phyloP scores from a whole-genome alignment of 1,140 invertebrate genomes.

The Papilio helenus region DNA sequence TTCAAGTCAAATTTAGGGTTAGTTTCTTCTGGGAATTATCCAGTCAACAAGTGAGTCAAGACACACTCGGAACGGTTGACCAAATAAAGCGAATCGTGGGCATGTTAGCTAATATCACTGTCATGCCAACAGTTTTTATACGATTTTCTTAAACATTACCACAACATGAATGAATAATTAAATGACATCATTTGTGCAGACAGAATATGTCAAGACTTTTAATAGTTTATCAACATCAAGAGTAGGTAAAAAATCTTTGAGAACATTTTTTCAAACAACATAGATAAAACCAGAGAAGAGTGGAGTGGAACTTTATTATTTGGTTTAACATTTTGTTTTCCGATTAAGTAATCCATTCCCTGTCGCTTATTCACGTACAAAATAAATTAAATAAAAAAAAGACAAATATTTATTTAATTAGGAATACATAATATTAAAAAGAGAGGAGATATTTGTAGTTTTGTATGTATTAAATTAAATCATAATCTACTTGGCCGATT shows the following conservation, averaged over 20 bases:
- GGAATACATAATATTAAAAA: too few species aligned
- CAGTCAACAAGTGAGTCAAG: slow-evolving; percentile 14
- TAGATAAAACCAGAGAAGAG: too few species aligned
- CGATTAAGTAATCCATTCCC: too few species aligned
- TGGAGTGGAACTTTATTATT: too few species aligned
- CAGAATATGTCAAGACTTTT: neutral
- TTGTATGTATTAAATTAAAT: too few species aligned
- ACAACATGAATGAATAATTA: slow-evolving; percentile 18
- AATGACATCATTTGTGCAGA: neutral
- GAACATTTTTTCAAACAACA: neutral
- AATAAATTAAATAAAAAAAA: too few species aligned
- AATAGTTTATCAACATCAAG: neutral
- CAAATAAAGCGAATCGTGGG: neutral
- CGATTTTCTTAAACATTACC: neutral
- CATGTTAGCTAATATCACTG: neutral
- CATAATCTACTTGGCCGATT: too few species aligned
- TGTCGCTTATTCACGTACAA: too few species aligned
- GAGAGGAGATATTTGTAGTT: too few species aligned
- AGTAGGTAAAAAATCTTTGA: neutral
- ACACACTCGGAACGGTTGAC: neutral
- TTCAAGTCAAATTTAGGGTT: neutral
- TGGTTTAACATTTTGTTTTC: too few species aligned
- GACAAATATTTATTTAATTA: too few species aligned
- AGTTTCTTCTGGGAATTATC: slow-evolving; percentile 3
- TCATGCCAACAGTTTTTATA: slow-evolving; percentile 9